Evolutionary conservation across 1,140 invertebrate genomes (phyloP).

Genomic region (Bombus pyrosoma): DNA sequence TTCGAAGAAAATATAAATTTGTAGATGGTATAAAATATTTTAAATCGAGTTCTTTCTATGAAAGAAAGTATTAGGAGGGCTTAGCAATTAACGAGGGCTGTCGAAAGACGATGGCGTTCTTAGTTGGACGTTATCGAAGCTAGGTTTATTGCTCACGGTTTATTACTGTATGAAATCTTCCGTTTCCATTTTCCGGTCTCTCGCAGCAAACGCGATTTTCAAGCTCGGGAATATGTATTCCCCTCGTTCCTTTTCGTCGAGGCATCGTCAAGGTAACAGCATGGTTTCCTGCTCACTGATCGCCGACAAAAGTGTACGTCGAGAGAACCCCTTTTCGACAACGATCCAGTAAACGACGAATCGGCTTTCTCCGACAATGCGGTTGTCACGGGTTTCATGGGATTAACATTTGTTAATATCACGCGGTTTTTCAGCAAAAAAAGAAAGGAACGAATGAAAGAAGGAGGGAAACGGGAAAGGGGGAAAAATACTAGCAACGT

Average conservation of each 20-base stretch:
- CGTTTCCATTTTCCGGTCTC: conserved; percentile 43
- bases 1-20: background rate
- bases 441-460: background rate
- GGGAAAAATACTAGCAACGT: background rate
- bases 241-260: conserved; percentile 43
- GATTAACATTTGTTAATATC: conserved; percentile 55
- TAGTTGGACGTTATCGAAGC: background rate
- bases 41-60: background rate
- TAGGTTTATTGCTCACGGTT: background rate
- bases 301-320: conserved; percentile 54
- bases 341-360: conserved; percentile 53
- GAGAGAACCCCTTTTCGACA: conserved; percentile 53
- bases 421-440: conserved; percentile 13
- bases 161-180: conserved; percentile 27
- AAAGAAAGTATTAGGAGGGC: background rate
- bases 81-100: background rate
- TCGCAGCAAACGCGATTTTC: conserved; percentile 34
- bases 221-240: conserved; percentile 41
- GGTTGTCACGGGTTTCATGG: conserved; percentile 48
- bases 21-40: background rate
- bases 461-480: background rate
- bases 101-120: background rate
- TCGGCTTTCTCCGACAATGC: conserved; percentile 47
- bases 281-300: conserved; percentile 56
- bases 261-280: conserved; percentile 56